A percentile compares a stretch with the other conserved stretches of the same genome.
phyloP scores from a whole-genome alignment of 2,113 vertebrate genomes.

The Lynx canadensis region DNA sequence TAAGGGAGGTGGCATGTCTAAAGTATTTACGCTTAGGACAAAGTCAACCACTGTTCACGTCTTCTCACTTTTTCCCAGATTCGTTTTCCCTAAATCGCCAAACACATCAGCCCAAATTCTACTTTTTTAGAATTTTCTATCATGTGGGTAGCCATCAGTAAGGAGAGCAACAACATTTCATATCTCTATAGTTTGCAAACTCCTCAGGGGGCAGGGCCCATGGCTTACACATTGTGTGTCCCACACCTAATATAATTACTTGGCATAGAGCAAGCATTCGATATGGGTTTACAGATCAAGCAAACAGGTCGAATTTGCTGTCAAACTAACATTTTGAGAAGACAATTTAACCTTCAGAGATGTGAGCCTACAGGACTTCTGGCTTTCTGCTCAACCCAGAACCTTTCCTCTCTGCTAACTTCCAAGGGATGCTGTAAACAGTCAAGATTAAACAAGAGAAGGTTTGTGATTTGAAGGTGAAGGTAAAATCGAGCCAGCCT shows the following conservation, averaged over 20 bases:
- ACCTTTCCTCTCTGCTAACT: neutral
- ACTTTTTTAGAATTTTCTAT: neutral
- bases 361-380: neutral
- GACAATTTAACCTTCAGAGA: neutral
- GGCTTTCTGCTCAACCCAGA: neutral
- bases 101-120: neutral
- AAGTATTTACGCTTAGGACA: neutral
- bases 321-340: neutral
- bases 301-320: neutral
- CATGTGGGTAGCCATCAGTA: neutral
- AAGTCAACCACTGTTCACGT: neutral
- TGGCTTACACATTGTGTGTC: accelerated
- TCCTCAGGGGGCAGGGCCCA: neutral
- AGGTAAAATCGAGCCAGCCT: neutral
- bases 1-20: neutral
- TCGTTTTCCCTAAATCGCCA: neutral
- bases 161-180: neutral
- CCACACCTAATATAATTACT: too few relatives aligned
- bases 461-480: neutral
- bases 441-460: neutral
- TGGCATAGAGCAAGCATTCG: neutral
- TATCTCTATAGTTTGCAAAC: neutral
- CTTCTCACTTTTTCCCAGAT: neutral
- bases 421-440: neutral
- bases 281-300: neutral